phyloP scores from a whole-genome alignment of 2,888 invertebrate species.

The Pimpla rufipes region DNA sequence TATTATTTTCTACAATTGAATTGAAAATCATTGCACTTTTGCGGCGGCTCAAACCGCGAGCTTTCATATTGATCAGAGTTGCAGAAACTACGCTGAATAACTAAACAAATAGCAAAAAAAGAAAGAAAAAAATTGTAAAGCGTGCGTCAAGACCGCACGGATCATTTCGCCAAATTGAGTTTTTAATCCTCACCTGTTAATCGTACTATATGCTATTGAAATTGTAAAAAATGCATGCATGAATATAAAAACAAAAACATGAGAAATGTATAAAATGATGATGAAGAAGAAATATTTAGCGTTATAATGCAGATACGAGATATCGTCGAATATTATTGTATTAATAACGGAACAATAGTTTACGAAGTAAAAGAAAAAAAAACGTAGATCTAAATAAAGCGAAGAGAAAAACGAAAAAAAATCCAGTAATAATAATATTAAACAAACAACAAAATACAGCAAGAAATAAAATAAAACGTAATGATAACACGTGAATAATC shows the following conservation, averaged over 20 bases:
- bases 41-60: slow-evolving; percentile 5
- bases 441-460: slow-evolving; percentile 30
- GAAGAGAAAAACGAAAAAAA: slow-evolving; percentile 35
- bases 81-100: not conserved
- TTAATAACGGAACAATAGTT: slow-evolving; percentile 68
- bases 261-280: slow-evolving; percentile 66
- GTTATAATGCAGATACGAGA: slow-evolving; percentile 53
- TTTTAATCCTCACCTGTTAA: slow-evolving; percentile 53
- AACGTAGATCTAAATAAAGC: slow-evolving; percentile 46
- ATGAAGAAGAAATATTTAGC: slow-evolving; percentile 56
- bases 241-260: slow-evolving; percentile 59
- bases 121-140: not conserved
- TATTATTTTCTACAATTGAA: slow-evolving; percentile 28
- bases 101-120: not conserved
- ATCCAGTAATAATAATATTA: slow-evolving; percentile 29
- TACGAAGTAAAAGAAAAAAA: slow-evolving; percentile 56
- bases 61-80: not conserved
- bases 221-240: slow-evolving; percentile 62
- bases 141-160: not conserved
- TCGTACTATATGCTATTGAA: slow-evolving; percentile 66
- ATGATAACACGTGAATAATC: slow-evolving; percentile 52
- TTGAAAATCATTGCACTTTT: slow-evolving; percentile 22
- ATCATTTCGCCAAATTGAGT: slow-evolving; percentile 20
- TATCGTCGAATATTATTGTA: slow-evolving; percentile 65
- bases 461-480: slow-evolving; percentile 55